Evolutionary conservation across 2,113 vertebrate genomes (phyloP).

Genomic region (Butorides virescens): DNA sequence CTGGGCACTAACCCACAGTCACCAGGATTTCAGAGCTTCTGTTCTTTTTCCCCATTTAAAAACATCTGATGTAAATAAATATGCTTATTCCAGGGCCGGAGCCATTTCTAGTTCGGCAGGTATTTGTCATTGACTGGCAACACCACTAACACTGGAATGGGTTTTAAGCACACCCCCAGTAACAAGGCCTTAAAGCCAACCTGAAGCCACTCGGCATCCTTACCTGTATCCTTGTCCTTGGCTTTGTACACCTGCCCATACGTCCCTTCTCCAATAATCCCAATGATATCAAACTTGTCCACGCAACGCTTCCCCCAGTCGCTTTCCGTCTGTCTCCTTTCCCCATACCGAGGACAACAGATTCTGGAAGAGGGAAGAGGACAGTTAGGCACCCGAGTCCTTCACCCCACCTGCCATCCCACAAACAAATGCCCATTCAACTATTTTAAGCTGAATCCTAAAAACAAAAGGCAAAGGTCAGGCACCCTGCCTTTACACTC

Average conservation of each 20-base stretch:
- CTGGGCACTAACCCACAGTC: background rate
- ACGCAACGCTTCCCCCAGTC: slow-evolving; percentile 99
- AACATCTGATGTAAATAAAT: background rate
- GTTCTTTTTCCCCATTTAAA: background rate
- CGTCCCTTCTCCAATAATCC: slow-evolving; percentile 97
- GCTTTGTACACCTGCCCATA: slow-evolving; percentile 99
- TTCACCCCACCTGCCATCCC: fast-evolving
- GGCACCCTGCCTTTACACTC: fast-evolving
- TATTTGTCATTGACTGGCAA: fast-evolving
- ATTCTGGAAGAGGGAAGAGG: slow-evolving; percentile 79
- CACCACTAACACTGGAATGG: fast-evolving
- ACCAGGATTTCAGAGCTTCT: background rate
- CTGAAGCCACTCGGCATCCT: background rate
- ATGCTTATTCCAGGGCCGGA: background rate
- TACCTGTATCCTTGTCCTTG: slow-evolving; percentile 98
- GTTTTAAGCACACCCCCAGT: background rate
- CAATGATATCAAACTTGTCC: slow-evolving; percentile 97
- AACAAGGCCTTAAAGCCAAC: fast-evolving
- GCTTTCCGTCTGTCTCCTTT: slow-evolving; percentile 92
- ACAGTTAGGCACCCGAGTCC: fast-evolving
- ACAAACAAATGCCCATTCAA: fast-evolving
- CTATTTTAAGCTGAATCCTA: fast-evolving
- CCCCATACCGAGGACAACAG: slow-evolving; percentile 96
- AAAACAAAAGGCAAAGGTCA: background rate
- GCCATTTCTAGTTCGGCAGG: background rate